These are phyloP conservation scores for Menidia menidia DNA, from an alignment of 2,797 vertebrate species.

Conservation along the genomic window DNA sequence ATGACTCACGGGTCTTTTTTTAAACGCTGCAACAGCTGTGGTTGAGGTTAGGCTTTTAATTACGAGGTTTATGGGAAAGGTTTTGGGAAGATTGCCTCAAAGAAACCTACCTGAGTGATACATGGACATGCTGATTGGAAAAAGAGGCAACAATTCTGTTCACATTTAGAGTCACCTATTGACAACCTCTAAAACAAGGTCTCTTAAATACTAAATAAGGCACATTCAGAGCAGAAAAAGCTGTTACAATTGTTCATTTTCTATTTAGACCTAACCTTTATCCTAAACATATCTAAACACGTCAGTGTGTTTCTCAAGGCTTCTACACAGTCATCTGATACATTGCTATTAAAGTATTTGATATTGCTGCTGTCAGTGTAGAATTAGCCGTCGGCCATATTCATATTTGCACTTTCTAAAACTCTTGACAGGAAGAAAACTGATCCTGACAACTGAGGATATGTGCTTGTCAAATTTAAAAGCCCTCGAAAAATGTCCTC, in stretches of 20 bases:
- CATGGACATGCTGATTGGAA: constrained; percentile 3
- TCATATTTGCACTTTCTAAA: no score
- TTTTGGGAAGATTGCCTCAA: constrained; percentile 14
- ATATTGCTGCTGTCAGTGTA: neutral
- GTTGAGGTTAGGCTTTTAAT: constrained; percentile 29
- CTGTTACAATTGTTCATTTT: neutral
- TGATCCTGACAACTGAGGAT: no score
- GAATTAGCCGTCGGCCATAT: neutral
- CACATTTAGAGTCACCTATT: neutral
- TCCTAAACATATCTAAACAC: neutral
- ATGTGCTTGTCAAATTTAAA: no score
- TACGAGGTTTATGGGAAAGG: constrained; percentile 10
- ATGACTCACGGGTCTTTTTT: constrained; percentile 36
- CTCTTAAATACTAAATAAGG: neutral
- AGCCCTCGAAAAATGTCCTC: no score
- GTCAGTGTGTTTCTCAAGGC: neutral
- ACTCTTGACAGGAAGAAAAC: no score
- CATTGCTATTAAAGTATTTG: neutral
- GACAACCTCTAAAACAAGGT: neutral
- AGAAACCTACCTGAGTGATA: constrained; percentile 32
- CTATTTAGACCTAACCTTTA: no score
- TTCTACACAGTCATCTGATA: neutral
- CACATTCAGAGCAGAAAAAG: constrained; percentile 1
- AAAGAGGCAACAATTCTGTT: neutral
- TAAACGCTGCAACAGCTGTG: constrained; percentile 9